phyloP scores from a whole-genome alignment of 1,140 invertebrate species.

The Dreissena rostriformis region DNA sequence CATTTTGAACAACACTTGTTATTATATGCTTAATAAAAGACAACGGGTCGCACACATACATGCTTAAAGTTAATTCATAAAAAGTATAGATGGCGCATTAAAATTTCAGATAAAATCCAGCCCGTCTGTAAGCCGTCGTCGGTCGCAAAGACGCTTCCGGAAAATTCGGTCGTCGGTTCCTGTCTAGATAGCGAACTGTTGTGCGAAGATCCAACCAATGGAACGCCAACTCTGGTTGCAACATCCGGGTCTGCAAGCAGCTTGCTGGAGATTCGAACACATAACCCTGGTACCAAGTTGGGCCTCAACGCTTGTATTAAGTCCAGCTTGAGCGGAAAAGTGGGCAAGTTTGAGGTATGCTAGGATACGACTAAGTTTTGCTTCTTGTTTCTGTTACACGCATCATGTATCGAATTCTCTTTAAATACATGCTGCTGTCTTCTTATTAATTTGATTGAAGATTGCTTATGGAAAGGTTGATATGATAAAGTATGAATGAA shows the following conservation, averaged over 20 bases:
- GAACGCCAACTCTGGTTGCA: background rate
- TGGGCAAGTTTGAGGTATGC: slow-evolving; percentile 34
- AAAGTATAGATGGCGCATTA: no score
- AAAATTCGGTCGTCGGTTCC: background rate
- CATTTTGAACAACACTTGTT: no score
- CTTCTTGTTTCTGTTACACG: no score
- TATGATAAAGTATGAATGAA: no score
- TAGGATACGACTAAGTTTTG: background rate
- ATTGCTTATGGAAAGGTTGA: no score
- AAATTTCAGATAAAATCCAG: slow-evolving; percentile 12
- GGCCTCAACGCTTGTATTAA: slow-evolving; percentile 25
- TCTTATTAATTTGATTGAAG: no score
- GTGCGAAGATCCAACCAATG: slow-evolving; percentile 25
- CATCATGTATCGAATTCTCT: no score
- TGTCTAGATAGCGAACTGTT: slow-evolving; percentile 29
- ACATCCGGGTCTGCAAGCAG: background rate
- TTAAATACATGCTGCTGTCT: no score
- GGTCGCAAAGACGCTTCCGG: background rate
- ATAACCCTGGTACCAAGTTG: background rate
- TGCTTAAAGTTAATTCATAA: no score
- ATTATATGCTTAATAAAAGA: no score
- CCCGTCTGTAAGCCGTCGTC: slow-evolving; percentile 16
- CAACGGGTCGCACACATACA: no score
- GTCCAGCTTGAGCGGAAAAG: slow-evolving; percentile 13
- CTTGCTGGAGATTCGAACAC: slow-evolving; percentile 13